Percentiles rank a stretch among this genome's conserved stretches.
These are phyloP conservation scores for Silurus meridionalis DNA, from an alignment of 2,113 vertebrate species.

Conservation along the genomic window DNA sequence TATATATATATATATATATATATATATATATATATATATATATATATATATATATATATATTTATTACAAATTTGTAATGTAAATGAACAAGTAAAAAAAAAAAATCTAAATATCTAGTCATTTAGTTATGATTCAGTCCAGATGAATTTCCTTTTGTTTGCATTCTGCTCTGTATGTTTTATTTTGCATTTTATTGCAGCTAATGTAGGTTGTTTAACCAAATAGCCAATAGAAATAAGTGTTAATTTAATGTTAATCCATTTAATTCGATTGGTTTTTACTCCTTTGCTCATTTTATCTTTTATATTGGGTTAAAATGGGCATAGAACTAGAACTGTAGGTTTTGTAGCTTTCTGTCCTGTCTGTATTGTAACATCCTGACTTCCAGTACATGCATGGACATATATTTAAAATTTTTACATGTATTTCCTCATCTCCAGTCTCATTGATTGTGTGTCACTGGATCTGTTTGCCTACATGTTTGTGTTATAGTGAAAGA, in stretches of 20 bases:
- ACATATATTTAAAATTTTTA: background rate
- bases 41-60: no score
- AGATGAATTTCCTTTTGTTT: background rate
- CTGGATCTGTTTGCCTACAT: constrained; percentile 14
- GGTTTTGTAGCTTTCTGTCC: background rate
- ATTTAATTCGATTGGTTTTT: background rate
- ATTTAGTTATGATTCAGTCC: background rate
- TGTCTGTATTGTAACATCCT: background rate
- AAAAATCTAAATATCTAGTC: no score
- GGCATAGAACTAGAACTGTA: background rate
- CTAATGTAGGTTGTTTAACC: background rate
- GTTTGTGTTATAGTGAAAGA: constrained; percentile 76
- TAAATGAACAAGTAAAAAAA: background rate
- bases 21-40: no score
- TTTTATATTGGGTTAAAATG: background rate
- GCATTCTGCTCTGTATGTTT: background rate
- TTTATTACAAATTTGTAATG: background rate
- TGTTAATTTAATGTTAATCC: background rate
- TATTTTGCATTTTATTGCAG: background rate
- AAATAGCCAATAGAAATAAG: background rate
- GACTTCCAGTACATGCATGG: background rate
- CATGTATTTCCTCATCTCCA: background rate
- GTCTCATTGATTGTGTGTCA: constrained; percentile 18
- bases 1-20: no score
- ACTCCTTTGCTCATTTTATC: background rate